Evolutionary conservation across 2,113 vertebrate species (phyloP).

Genomic region (Struthio camelus): DNA sequence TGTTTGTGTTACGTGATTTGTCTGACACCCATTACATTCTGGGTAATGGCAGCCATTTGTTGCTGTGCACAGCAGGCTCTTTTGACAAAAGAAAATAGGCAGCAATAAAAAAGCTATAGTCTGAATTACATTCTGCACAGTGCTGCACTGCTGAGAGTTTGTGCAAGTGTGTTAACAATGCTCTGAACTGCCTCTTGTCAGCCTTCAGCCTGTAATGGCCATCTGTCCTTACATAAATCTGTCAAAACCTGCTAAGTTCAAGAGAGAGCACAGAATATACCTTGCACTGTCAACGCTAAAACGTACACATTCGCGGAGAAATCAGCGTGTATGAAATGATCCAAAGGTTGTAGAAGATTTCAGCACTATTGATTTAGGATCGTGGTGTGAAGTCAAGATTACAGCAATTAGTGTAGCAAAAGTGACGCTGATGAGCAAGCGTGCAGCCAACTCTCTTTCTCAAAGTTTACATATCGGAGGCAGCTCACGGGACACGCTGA

Average conservation of each 20-base stretch:
- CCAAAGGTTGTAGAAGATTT: slow-evolving; percentile 50
- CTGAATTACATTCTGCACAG: slow-evolving; percentile 86
- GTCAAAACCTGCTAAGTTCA: slow-evolving; percentile 83
- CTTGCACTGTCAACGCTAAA: slow-evolving; percentile 75
- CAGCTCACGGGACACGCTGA: not conserved
- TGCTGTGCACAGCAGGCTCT: slow-evolving; percentile 86
- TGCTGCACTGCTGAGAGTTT: slow-evolving; percentile 87
- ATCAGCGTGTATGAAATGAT: slow-evolving; percentile 53
- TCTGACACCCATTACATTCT: slow-evolving; percentile 89
- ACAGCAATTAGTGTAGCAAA: slow-evolving; percentile 49
- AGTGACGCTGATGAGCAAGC: not conserved
- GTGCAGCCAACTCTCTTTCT: slow-evolving; percentile 7
- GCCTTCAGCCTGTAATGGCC: slow-evolving; percentile 93
- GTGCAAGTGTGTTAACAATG: slow-evolving; percentile 97
- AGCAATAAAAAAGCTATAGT: slow-evolving; percentile 86
- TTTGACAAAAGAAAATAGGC: slow-evolving; percentile 89
- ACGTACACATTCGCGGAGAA: slow-evolving; percentile 66
- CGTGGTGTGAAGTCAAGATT: slow-evolving; percentile 51
- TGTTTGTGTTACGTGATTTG: slow-evolving; percentile 86
- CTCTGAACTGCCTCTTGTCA: slow-evolving; percentile 96
- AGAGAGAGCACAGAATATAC: slow-evolving; percentile 79
- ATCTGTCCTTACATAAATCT: slow-evolving; percentile 97
- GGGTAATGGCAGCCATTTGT: slow-evolving; percentile 95
- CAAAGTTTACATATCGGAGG: not conserved
- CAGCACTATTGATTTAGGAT: slow-evolving; percentile 57